Percentiles rank a stretch among this genome's conserved stretches.
Conservation (phyloP, 1,140 invertebrate species). For the Dreissena polymorpha region DNA sequence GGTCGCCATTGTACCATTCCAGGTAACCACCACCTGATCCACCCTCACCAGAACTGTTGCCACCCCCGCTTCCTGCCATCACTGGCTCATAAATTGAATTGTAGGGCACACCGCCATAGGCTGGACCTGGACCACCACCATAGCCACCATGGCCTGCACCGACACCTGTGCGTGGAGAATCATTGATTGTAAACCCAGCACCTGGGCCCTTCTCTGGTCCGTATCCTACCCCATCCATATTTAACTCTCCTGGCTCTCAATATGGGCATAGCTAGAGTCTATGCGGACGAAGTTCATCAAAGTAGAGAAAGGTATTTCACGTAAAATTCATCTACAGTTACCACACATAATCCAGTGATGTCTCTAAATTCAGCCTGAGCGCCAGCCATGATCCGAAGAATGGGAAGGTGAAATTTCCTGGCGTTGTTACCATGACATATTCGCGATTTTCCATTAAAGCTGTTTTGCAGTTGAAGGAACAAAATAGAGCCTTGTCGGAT, state of each 20-base stretch:
- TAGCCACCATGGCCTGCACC: constrained; percentile 70
- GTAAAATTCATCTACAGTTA: constrained; percentile 63
- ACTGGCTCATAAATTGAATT: constrained; percentile 67
- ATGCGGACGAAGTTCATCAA: constrained; percentile 68
- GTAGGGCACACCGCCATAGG: constrained; percentile 70
- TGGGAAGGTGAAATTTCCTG: constrained; percentile 68
- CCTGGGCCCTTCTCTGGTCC: constrained; percentile 62
- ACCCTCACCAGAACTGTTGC: constrained; percentile 62
- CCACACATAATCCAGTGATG: constrained; percentile 56
- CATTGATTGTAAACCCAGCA: constrained; percentile 55
- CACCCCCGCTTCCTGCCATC: constrained; percentile 62
- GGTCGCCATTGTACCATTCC: constrained; percentile 64
- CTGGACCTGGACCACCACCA: constrained; percentile 63
- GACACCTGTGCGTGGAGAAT: constrained; percentile 49
- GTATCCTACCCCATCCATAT: constrained; percentile 63
- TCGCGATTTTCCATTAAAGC: constrained; percentile 66
- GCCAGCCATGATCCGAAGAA: constrained; percentile 60
- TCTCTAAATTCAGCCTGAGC: constrained; percentile 65
- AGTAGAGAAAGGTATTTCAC: constrained; percentile 68
- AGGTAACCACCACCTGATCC: constrained; percentile 69
- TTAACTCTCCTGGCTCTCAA: constrained; percentile 68
- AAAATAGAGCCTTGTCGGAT: constrained; percentile 62
- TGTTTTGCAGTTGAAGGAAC: constrained; percentile 67
- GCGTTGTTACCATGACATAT: constrained; percentile 61
- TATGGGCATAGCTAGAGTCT: constrained; percentile 60